These are phyloP conservation scores for Rhagonycha fulva DNA, from an alignment of 2,888 invertebrate genomes.

Conservation along the genomic window DNA sequence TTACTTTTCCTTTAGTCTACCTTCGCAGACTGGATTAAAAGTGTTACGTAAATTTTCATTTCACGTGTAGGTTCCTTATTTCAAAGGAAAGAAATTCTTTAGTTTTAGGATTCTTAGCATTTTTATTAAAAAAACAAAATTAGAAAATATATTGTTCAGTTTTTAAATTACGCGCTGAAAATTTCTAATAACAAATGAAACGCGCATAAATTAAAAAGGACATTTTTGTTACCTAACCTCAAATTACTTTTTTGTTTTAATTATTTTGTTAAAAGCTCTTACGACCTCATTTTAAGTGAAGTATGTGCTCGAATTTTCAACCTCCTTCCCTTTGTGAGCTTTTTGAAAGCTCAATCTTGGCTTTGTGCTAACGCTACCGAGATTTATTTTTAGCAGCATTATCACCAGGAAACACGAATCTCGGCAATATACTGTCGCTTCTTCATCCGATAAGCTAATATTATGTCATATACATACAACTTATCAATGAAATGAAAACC, in stretches of 20 bases:
- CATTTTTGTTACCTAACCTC: background rate
- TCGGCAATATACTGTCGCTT: slow-evolving; percentile 11
- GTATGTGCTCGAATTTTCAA: slow-evolving; percentile 1
- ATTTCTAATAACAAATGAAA: background rate
- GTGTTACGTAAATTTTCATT: background rate
- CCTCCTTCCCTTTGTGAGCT: background rate
- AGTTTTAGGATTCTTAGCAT: background rate
- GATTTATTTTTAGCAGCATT: slow-evolving; percentile 15
- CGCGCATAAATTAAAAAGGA: background rate
- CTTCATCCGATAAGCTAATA: slow-evolving; percentile 13
- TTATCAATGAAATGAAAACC: slow-evolving; percentile 11
- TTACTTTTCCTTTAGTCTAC: background rate
- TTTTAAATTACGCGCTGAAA: background rate
- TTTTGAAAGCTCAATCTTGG: slow-evolving; percentile 1
- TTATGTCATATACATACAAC: slow-evolving; percentile 11
- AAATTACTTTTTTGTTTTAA: background rate
- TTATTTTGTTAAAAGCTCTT: background rate
- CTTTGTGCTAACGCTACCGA: slow-evolving; percentile 1
- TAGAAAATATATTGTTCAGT: background rate
- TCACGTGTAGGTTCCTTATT: background rate
- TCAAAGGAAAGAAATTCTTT: background rate
- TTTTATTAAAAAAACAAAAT: slow-evolving; percentile 10
- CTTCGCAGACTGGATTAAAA: background rate
- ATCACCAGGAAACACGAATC: slow-evolving; percentile 12
- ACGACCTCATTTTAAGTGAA: background rate